Evolutionary conservation across 2,888 invertebrate genomes (phyloP).

Genomic region (Chalcis sispes): DNA sequence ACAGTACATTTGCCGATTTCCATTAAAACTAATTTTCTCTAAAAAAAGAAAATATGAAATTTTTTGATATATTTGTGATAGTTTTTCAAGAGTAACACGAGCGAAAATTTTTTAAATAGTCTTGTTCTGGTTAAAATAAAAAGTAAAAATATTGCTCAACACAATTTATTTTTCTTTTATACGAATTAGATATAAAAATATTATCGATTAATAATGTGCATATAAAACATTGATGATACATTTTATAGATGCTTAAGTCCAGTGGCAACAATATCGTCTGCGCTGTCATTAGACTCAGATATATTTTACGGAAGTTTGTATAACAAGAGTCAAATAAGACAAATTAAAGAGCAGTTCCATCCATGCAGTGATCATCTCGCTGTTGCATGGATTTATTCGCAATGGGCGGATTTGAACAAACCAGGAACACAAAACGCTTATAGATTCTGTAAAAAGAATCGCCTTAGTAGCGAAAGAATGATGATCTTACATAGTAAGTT

Average conservation of each 20-base stretch:
- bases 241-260: conserved; percentile 77
- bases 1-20: too few species aligned
- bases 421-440: conserved; percentile 68
- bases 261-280: conserved; percentile 76
- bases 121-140: too few species aligned
- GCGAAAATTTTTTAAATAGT: too few species aligned
- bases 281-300: conserved; percentile 77
- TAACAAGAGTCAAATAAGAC: conserved; percentile 77
- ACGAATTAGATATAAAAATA: conserved; percentile 13
- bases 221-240: conserved; percentile 26
- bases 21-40: too few species aligned
- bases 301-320: conserved; percentile 78
- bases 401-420: conserved; percentile 75
- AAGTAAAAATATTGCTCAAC: too few species aligned
- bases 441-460: conserved; percentile 76
- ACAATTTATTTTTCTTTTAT: conserved; percentile 3
- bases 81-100: too few species aligned
- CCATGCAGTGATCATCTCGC: conserved; percentile 81
- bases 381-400: conserved; percentile 78
- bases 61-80: too few species aligned
- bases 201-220: background rate
- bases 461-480: conserved; percentile 78
- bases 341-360: conserved; percentile 78
- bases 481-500: conserved; percentile 77
- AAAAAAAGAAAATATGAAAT: too few species aligned